phyloP scores from a whole-genome alignment of 2,888 invertebrate genomes.

The Plagiodera versicolora region DNA sequence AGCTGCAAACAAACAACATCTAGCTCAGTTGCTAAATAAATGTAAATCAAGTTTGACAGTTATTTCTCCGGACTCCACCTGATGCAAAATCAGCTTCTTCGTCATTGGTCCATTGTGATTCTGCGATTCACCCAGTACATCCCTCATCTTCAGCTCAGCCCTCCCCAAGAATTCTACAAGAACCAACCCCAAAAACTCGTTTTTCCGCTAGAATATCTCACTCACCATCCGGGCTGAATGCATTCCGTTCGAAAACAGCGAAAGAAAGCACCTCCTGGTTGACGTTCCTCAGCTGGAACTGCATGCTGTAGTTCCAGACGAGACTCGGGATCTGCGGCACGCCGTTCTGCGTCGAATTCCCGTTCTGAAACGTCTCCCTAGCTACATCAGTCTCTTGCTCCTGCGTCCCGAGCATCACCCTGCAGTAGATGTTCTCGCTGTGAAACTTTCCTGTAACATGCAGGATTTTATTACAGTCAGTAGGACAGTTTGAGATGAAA shows the following conservation, averaged over 20 bases:
- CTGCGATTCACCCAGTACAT: slow-evolving; percentile 62
- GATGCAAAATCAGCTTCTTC: slow-evolving; percentile 66
- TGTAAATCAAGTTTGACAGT: slow-evolving; percentile 71
- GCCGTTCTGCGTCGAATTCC: slow-evolving; percentile 48
- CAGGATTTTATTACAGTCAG: no score
- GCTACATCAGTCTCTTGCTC: slow-evolving; percentile 67
- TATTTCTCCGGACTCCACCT: slow-evolving; percentile 71
- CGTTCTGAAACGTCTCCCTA: slow-evolving; percentile 57
- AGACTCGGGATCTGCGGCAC: slow-evolving; percentile 54
- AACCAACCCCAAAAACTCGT: slow-evolving; percentile 3
- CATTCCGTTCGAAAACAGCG: slow-evolving; percentile 70
- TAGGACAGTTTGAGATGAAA: no score
- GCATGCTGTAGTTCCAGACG: slow-evolving; percentile 76
- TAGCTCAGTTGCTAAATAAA: slow-evolving; percentile 57
- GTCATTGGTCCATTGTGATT: slow-evolving; percentile 65
- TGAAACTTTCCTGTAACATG: slow-evolving; percentile 60
- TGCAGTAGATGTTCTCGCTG: slow-evolving; percentile 69
- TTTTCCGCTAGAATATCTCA: slow-evolving; percentile 5
- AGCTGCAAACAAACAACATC: neutral
- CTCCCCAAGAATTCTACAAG: slow-evolving; percentile 70
- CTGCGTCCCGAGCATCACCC: slow-evolving; percentile 72
- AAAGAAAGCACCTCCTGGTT: slow-evolving; percentile 69
- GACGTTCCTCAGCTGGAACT: slow-evolving; percentile 71
- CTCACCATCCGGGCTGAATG: slow-evolving; percentile 73
- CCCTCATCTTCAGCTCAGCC: slow-evolving; percentile 67